Percentiles rank a stretch among this genome's conserved stretches.
Evolutionary conservation across 2,113 vertebrate genomes (phyloP).

Genomic region (Catharus fuscescens): DNA sequence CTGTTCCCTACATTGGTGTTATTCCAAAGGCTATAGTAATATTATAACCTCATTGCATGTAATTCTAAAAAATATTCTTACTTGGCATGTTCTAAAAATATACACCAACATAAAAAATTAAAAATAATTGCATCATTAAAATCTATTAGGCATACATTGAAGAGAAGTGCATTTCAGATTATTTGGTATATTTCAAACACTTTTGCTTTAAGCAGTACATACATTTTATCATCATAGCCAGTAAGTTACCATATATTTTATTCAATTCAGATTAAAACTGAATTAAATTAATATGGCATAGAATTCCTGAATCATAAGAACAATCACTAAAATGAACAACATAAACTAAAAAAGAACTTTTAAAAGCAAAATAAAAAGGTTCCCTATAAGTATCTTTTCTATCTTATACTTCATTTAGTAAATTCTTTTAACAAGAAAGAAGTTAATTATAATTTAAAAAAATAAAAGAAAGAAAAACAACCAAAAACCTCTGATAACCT

Average conservation of each 20-base stretch:
- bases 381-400: neutral
- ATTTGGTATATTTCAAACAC: neutral
- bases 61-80: neutral
- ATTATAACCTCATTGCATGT: neutral
- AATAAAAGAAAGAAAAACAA: neutral
- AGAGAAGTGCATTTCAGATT: neutral
- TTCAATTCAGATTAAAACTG: conserved; percentile 19
- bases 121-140: conserved; percentile 17
- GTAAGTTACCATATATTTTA: neutral
- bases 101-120: neutral
- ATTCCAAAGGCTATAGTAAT: neutral
- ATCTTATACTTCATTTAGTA: neutral
- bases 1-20: neutral
- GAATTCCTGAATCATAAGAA: neutral
- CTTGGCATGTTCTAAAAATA: neutral
- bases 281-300: conserved; percentile 3
- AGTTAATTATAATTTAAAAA: neutral
- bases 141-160: neutral
- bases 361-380: neutral
- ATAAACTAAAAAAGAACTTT: neutral
- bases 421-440: conserved; percentile 12
- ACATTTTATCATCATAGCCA: conserved; percentile 6
- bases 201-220: neutral
- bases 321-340: neutral
- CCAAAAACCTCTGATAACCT: neutral